A percentile compares a stretch with the other conserved stretches of the same genome.
Evolutionary conservation across 2,113 vertebrate species (phyloP).

Genomic region (Pungitius pungitius): DNA sequence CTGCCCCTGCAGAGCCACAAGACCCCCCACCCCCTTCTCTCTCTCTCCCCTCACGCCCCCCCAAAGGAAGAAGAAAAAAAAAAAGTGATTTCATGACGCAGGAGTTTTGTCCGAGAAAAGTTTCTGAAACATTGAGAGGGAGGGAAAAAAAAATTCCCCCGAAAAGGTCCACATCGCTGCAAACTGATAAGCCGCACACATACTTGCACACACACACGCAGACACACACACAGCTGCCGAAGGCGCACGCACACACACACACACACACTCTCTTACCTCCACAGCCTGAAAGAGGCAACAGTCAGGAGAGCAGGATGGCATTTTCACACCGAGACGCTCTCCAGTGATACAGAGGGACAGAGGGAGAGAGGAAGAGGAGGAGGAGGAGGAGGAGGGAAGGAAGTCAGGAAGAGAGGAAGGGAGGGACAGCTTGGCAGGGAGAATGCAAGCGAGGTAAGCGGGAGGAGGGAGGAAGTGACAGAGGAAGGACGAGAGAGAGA

Average conservation of each 20-base stretch:
- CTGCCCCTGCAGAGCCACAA: constrained; percentile 52
- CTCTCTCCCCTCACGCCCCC: constrained; percentile 44
- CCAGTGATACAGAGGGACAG: constrained; percentile 74
- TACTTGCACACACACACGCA: constrained; percentile 2
- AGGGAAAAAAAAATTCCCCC: constrained; percentile 6
- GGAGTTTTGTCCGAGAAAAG: constrained; percentile 68
- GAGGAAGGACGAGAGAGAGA: constrained; percentile 59
- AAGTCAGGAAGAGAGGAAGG: constrained; percentile 30
- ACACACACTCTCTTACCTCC: constrained; percentile 84
- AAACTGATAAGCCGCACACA: constrained; percentile 20
- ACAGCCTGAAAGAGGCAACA: constrained; percentile 90
- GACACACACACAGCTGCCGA: constrained; percentile 1
- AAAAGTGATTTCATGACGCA: constrained; percentile 59
- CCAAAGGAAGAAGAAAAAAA: constrained; percentile 24
- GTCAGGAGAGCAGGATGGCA: constrained; percentile 87
- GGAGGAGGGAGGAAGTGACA: constrained; percentile 51
- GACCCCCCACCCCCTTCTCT: constrained; percentile 4
- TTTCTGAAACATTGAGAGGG: constrained; percentile 47
- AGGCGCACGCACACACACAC: constrained; percentile 8
- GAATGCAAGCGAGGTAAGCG: constrained; percentile 57
- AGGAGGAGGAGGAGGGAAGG: constrained; percentile 21
- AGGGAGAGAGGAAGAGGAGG: constrained; percentile 41
- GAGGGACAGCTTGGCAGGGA: constrained; percentile 59
- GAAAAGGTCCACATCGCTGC: constrained; percentile 33
- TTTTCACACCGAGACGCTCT: constrained; percentile 81